These are phyloP conservation scores for Urocolius indicus DNA, from an alignment of 2,113 vertebrate genomes.

Conservation along the genomic window DNA sequence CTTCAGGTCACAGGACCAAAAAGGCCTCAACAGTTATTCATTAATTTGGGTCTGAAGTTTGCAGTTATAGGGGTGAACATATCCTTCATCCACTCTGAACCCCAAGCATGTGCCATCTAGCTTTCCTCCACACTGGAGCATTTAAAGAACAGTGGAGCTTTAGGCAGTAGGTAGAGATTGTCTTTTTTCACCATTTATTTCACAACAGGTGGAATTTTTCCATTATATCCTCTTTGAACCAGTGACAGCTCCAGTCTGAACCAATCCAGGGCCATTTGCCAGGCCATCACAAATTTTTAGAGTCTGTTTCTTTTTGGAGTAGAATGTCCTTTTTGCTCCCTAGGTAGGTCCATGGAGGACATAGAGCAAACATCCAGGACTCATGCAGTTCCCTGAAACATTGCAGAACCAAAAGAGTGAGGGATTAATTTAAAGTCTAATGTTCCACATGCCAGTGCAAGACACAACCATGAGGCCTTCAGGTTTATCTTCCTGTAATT, in stretches of 20 bases:
- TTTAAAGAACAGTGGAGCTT: neutral
- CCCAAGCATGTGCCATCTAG: neutral
- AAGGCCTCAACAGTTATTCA: neutral
- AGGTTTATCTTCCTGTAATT: constrained; percentile 17
- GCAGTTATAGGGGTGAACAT: neutral
- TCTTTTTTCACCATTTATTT: neutral
- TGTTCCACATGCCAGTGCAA: constrained; percentile 27
- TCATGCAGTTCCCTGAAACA: constrained; percentile 16
- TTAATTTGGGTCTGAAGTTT: neutral
- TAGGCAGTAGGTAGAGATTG: neutral
- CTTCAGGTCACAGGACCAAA: neutral
- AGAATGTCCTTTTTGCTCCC: neutral
- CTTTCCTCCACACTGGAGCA: neutral
- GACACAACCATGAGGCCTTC: neutral
- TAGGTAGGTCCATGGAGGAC: neutral
- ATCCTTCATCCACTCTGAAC: neutral
- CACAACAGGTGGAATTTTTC: neutral
- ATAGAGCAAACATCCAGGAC: neutral
- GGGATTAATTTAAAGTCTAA: constrained; percentile 23
- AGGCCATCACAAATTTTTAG: neutral
- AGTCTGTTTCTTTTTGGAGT: neutral
- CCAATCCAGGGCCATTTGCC: neutral
- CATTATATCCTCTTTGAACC: neutral
- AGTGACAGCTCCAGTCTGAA: neutral
- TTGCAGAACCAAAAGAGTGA: neutral